Evolutionary conservation across 2,888 invertebrate species (phyloP).

Genomic region (Endotricha flammealis): DNA sequence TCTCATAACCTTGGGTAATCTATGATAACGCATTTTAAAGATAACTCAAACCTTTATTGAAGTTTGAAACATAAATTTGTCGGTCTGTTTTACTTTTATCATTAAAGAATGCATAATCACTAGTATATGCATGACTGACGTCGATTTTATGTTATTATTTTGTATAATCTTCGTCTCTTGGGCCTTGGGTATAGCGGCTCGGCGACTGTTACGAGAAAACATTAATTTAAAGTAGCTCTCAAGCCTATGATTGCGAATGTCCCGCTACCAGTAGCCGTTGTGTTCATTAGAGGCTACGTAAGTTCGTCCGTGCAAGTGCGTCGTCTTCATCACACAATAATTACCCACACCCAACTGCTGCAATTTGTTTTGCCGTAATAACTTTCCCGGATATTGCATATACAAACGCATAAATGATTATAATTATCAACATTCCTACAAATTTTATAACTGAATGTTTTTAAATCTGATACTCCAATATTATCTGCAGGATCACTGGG

Average conservation of each 20-base stretch:
- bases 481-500: background rate
- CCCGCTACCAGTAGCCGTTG: conserved; percentile 42
- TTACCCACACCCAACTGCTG: conserved; percentile 34
- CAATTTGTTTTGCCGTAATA: conserved; percentile 36
- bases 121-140: background rate
- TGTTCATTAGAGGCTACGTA: conserved; percentile 37
- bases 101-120: no score
- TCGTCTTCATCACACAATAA: conserved; percentile 47
- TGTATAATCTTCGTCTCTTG: conserved; percentile 24
- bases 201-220: conserved; percentile 34
- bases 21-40: conserved; percentile 33
- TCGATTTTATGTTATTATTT: conserved; percentile 12
- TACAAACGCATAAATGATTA: no score
- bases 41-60: conserved; percentile 14
- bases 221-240: conserved; percentile 36
- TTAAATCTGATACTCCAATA: background rate
- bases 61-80: conserved; percentile 5
- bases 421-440: no score
- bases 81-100: no score
- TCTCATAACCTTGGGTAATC: conserved; percentile 47
- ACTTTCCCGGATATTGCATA: conserved; percentile 23
- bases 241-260: conserved; percentile 43
- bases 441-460: no score
- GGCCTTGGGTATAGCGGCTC: conserved; percentile 36
- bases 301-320: conserved; percentile 30